Conservation (phyloP, 2,113 vertebrate species). For the Telmatochromis sp. region DNA sequence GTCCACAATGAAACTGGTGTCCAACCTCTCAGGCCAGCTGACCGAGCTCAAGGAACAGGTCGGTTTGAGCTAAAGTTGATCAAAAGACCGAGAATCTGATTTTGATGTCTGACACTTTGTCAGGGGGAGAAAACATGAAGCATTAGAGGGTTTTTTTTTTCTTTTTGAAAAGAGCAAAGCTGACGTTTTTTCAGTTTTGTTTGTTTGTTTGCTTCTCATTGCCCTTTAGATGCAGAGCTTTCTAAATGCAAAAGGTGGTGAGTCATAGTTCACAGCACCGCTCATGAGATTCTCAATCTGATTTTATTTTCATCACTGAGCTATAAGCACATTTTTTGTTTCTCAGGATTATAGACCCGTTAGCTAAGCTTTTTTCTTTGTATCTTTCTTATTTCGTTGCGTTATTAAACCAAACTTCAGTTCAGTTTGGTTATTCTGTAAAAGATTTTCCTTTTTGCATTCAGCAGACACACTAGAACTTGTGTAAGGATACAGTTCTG, state of each 20-base stretch:
- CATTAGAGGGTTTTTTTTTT: neutral
- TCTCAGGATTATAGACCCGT: neutral
- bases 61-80: neutral
- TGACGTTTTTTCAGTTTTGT: neutral
- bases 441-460: neutral
- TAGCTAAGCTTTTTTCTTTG: too few relatives aligned
- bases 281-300: constrained; percentile 14
- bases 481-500: neutral
- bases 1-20: constrained; percentile 94
- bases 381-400: too few relatives aligned
- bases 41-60: constrained; percentile 97
- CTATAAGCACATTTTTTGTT: constrained; percentile 17
- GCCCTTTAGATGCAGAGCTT: constrained; percentile 25
- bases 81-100: neutral
- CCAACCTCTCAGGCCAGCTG: constrained; percentile 91
- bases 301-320: constrained; percentile 33
- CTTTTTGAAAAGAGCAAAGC: neutral
- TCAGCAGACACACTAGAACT: neutral
- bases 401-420: too few relatives aligned
- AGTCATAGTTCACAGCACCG: constrained; percentile 42
- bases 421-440: neutral
- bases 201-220: constrained; percentile 12
- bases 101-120: neutral
- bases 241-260: constrained; percentile 46
- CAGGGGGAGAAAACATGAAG: neutral